Base-by-base conservation (phyloP, 2,113 vertebrate species). In the Sphaerodactylus townsendi region DNA sequence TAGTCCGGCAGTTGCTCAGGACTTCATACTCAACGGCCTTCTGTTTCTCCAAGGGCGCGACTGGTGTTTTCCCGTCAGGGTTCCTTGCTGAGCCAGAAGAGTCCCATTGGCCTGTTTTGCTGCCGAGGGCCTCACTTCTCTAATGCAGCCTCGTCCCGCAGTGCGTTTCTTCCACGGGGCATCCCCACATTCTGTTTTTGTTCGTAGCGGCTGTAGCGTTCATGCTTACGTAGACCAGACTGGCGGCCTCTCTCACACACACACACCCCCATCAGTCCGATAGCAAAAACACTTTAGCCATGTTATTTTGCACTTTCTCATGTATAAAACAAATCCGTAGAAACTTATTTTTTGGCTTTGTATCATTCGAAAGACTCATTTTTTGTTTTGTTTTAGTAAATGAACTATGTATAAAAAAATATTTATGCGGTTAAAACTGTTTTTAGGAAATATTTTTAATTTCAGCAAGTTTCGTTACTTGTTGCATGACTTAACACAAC, bases 381-480 rank as follows among this genome's bases (percentile, higher is more conserved):
- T 98, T 97, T 96, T 95, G 94, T 98, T 97, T 96, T 95, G 94
- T 97, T 97, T 96, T 94, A 85, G 96, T 95, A 96, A 97, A 97
- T 96, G 92, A 98, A 97, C 96, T 97, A 97, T 98, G 98, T 99
- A 99, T 97, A 99, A 98, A 99, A 98, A 83, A 98, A 97, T 99
- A 99, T 98, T 99, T 99, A 99, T 99, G 98, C 98, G 97, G 98
- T 97, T 97, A 96, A 95, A 97, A 96, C 97, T 97, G 97, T 96
- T 97, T 97, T 97, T 97, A 97, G 96, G 96, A 95, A 96, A 96
- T 97, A 97, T 98, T 97, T 98, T 97, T 97, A 93, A 98, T 98
- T 97, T 98, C 98, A 98, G 98, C 98, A 99, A 98, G 97, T 98
- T 98, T 97, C 95, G 96, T 99, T 98, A 99, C 97, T 98, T 99